Evolutionary conservation across 1,140 invertebrate genomes (phyloP), one percentile per base, ranked within the genome.

Genomic region (Drosophila tristis): DNA sequence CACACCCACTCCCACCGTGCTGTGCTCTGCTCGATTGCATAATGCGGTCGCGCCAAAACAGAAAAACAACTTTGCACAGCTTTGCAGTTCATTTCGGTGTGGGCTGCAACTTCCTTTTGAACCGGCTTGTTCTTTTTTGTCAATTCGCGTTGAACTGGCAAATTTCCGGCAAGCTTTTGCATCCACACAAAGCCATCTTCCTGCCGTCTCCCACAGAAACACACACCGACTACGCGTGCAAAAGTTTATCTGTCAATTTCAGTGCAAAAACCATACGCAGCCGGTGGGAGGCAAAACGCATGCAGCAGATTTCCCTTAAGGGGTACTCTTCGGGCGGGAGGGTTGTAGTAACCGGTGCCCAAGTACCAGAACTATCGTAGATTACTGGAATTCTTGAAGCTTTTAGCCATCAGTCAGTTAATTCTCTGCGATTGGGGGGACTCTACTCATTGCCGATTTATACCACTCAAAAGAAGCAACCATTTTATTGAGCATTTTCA

Each of bases 201-300:
- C 47, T 43, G 59, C 60, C 56, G 25, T 7, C 20, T 25, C 29
- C 43, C 20, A 48, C 62, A 48, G 23, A 23, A 11, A 13, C 39
- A 23, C 43, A 51, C 29, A 55, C 39, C 29, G 5, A 49, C 39
- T 44, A 48, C 71, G 65, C 53, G 29, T 45, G 62, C 62, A 68
- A 74, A 81, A 86, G 77, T 86, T 80, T 72, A 78, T 86, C 81
- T 86, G 78, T 74, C 77, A 86, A 86, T 78, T 86, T 86, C 48
- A 62, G 73, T 29, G 39, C 43, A 49, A 63, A 76, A 60, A 62
- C 44, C 31, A 49, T 16, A 55, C 49, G 29, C 45, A 48, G 44
- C 7, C 35, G 35, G 51, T 15, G 54, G 61, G 23, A 31, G 56
- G 39, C 13, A 57, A 13, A 39, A 63, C 47, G 35, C 59, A 53